These are phyloP conservation scores for Amphiura filiformis DNA, from an alignment of 35 echinoderm and acorn worm genomes.

Conservation along the genomic window DNA sequence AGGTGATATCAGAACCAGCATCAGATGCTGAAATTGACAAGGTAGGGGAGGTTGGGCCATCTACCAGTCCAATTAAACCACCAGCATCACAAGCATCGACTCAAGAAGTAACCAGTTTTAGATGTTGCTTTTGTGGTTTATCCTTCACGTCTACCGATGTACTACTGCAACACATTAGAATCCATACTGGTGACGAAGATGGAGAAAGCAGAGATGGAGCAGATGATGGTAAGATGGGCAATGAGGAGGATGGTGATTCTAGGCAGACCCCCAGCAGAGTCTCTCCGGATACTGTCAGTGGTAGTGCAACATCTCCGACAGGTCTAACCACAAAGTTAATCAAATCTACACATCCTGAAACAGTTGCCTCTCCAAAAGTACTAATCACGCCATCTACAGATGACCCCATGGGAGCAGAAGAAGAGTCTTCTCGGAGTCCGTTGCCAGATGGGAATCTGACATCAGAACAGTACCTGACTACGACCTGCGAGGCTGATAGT, in stretches of 20 bases:
- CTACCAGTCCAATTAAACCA: too few species aligned
- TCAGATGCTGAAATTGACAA: too few species aligned
- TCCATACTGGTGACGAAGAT: background rate
- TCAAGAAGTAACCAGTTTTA: background rate
- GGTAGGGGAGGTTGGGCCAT: too few species aligned
- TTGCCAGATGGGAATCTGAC: background rate
- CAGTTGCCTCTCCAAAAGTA: too few species aligned
- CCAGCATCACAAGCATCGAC: too few species aligned
- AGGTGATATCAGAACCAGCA: too few species aligned
- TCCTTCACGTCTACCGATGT: background rate
- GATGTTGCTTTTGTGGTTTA: background rate
- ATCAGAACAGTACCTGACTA: background rate
- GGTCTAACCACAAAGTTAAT: too few species aligned
- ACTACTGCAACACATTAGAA: background rate
- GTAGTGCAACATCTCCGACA: background rate
- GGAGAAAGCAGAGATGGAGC: background rate
- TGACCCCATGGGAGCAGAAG: too few species aligned
- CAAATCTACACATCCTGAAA: too few species aligned
- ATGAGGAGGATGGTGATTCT: background rate
- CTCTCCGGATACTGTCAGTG: constrained; percentile 2
- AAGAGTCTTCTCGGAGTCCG: background rate
- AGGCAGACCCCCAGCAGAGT: background rate
- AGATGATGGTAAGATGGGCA: background rate
- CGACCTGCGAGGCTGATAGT: background rate
- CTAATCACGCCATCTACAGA: too few species aligned